Base-by-base conservation (phyloP, 2,113 vertebrate species). In the Dicrurus megarhynchus region DNA sequence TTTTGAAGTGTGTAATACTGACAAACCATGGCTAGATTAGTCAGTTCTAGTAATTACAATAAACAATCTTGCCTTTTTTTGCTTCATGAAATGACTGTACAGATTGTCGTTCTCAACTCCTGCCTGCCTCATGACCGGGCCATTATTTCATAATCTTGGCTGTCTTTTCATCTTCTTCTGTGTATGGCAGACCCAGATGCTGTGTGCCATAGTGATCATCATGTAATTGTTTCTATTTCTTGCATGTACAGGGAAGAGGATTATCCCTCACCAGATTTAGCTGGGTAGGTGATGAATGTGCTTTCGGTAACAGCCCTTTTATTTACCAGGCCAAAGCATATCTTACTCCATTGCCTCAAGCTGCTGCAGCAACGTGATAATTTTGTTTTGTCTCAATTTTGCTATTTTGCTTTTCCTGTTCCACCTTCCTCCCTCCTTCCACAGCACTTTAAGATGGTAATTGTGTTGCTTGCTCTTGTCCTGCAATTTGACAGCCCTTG, bases 231-330 rank as follows among this genome's bases (percentile, higher is more conserved):
- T 95, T 99, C 97, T 99, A 84, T 99, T 97, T 99, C 95, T 98
- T 99, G 50, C 97, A 95, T 96, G 55, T 97, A 93, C 98, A 99
- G 99, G 99, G 99, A 98, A 98, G 98, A 98, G 98, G 98, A 98
- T 97, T 99, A 97, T 98, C 98, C 95, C 98, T 98, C 97, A 98
- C 98, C 98, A 99, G 98, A 98, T 99, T 99, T 97, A 99, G 99
- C 98, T 99, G 99, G 99, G 99, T 99, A 99, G 98, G 99, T 99
- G 98, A 97, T 27, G 1, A 89, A 64, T 7, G 16, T 68, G 39
- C 92, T 93, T 93, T 90, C 18, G 7, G 3, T 77, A 92, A 70
- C 89, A 75, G 96, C 83, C 73, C 52, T 93, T 96, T 96, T 90
- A 91, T 94, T 93, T 93, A 81, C 96, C 98, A 96, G 98, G 89